phyloP scores from a whole-genome alignment of 2,113 vertebrate genomes.

The Solea senegalensis region DNA sequence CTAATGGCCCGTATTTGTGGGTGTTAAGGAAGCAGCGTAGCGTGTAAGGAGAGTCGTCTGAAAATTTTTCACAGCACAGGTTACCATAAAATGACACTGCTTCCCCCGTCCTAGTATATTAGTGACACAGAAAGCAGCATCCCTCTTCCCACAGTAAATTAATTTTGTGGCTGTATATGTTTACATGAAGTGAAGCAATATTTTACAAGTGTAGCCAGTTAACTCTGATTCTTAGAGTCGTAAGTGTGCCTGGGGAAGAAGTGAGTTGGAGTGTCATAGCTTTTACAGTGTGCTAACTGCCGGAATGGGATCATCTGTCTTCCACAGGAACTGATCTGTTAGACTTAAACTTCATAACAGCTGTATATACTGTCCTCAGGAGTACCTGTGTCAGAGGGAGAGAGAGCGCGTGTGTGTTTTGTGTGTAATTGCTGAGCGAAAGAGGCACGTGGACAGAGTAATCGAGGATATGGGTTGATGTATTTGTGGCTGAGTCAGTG shows the following conservation, averaged over 20 bases:
- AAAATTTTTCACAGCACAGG: neutral
- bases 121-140: neutral
- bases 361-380: conserved; percentile 38
- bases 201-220: conserved; percentile 18
- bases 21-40: neutral
- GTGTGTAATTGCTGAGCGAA: conserved; percentile 7
- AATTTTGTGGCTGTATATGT: conserved; percentile 13
- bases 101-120: neutral
- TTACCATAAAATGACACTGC: conserved; percentile 8
- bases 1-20: neutral
- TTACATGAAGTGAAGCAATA: conserved; percentile 26
- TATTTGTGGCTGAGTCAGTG: conserved; percentile 37
- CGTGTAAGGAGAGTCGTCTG: neutral
- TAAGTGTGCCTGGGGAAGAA: conserved; percentile 23
- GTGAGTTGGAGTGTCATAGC: conserved; percentile 34
- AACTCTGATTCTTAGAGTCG: conserved; percentile 24
- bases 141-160: conserved; percentile 20
- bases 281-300: conserved; percentile 78
- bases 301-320: conserved; percentile 55
- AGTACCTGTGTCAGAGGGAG: conserved; percentile 14
- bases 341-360: conserved; percentile 61
- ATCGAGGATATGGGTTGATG: conserved; percentile 8
- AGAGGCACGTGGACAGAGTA: conserved; percentile 15
- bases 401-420: conserved; percentile 21
- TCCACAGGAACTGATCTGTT: conserved; percentile 76